Percentiles rank a stretch among this genome's conserved stretches.
Evolutionary conservation across 2,797 vertebrate species (phyloP).

Genomic region (Acanthis flammea): DNA sequence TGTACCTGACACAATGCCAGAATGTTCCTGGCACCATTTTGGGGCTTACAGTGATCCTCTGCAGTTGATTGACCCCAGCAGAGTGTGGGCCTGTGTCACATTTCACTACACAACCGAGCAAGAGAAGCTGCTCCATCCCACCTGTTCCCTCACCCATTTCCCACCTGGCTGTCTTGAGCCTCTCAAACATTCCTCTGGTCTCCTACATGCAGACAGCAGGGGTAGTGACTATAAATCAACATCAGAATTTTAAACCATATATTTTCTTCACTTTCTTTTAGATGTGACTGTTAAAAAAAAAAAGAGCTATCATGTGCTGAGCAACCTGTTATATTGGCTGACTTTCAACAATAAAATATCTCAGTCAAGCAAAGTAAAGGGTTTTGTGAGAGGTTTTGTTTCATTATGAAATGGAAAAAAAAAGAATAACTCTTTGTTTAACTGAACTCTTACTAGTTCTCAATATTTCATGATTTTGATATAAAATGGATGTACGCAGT

Average conservation of each 20-base stretch:
- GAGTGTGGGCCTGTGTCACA: fast-evolving
- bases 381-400: not conserved
- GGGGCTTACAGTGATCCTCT: fast-evolving
- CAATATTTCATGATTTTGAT: not conserved
- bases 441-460: not conserved
- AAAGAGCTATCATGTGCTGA: not conserved
- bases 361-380: not conserved
- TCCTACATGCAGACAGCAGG: not conserved
- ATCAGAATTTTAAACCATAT: not conserved
- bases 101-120: too few species aligned
- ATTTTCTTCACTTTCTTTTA: not conserved
- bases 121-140: not conserved
- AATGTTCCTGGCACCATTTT: not conserved
- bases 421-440: not conserved
- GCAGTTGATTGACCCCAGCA: fast-evolving
- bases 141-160: not conserved
- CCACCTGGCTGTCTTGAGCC: not conserved
- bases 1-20: not conserved
- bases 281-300: not conserved
- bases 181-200: not conserved
- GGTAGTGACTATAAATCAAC: not conserved
- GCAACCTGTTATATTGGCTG: not conserved
- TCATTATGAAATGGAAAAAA: not conserved
- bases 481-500: not conserved
- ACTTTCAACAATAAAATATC: not conserved